These are phyloP conservation scores for Oxyura jamaicensis DNA, from an alignment of 2,113 vertebrate genomes.

Conservation along the genomic window DNA sequence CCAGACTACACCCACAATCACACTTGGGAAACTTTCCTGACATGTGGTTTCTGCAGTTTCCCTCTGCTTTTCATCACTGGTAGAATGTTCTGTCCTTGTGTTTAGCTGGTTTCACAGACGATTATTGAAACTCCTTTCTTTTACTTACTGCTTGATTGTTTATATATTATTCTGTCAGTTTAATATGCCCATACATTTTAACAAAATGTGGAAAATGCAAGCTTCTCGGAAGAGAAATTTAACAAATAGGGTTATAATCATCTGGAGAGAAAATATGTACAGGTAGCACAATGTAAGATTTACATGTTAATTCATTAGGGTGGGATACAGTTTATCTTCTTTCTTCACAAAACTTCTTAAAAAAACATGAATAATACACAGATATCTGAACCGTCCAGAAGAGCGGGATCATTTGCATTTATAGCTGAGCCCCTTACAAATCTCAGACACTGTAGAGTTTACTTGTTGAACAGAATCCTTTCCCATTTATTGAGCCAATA, in stretches of 20 bases:
- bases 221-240: not conserved
- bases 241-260: not conserved
- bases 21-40: conserved; percentile 59
- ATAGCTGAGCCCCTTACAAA: not conserved
- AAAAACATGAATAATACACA: not conserved
- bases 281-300: not conserved
- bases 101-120: conserved; percentile 31
- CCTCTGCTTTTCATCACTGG: conserved; percentile 67
- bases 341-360: not conserved
- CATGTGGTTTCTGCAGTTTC: conserved; percentile 67
- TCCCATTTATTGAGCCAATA: not conserved
- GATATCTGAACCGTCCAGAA: not conserved
- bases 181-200: not conserved
- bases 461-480: not conserved
- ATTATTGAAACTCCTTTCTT: conserved; percentile 34
- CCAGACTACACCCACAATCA: conserved; percentile 53
- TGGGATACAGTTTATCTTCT: not conserved
- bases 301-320: not conserved
- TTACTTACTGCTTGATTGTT: conserved; percentile 42
- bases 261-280: not conserved
- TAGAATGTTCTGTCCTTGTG: conserved; percentile 30
- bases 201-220: not conserved
- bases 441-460: not conserved
- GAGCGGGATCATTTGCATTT: not conserved
- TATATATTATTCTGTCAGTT: conserved; percentile 13